Percentiles rank a stretch among this genome's conserved stretches.
Evolutionary conservation across 2,113 vertebrate genomes (phyloP).

Genomic region (Aegotheles bennettii): DNA sequence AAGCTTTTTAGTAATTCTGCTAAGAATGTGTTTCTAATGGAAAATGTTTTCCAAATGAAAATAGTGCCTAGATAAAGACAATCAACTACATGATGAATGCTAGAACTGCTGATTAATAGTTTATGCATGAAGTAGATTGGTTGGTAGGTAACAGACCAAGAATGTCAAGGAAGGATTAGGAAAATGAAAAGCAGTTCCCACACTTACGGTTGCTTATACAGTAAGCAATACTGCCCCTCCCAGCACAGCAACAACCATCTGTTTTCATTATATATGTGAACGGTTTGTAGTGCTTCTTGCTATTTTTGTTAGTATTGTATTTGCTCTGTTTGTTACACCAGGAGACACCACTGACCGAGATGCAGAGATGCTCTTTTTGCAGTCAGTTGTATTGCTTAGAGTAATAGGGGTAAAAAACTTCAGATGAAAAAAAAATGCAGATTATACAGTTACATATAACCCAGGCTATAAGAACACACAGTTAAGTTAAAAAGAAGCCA

Average conservation of each 20-base stretch:
- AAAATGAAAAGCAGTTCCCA: neutral
- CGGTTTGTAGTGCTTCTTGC: neutral
- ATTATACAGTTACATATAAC: neutral
- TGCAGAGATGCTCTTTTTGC: neutral
- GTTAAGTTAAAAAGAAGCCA: neutral
- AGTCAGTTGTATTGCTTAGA: neutral
- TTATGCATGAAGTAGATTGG: slow-evolving; percentile 7
- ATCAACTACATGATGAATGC: neutral
- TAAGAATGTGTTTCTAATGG: neutral
- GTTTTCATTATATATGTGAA: neutral
- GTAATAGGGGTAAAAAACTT: neutral
- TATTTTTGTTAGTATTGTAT: neutral
- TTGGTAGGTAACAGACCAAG: slow-evolving; percentile 14
- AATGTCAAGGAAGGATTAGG: slow-evolving; percentile 12
- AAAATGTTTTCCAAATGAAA: neutral
- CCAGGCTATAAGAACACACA: neutral
- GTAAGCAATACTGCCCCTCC: neutral
- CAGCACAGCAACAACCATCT: neutral
- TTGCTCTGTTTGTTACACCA: neutral
- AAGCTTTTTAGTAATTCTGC: neutral
- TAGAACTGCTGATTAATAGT: neutral
- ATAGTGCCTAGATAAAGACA: neutral
- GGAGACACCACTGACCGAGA: neutral
- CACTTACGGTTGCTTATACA: neutral
- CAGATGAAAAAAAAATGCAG: neutral